Evolutionary conservation across 35 echinoderm and acorn worm genomes (phyloP), one percentile per base, ranked within the genome.

Genomic region (Chiridota heheva): DNA sequence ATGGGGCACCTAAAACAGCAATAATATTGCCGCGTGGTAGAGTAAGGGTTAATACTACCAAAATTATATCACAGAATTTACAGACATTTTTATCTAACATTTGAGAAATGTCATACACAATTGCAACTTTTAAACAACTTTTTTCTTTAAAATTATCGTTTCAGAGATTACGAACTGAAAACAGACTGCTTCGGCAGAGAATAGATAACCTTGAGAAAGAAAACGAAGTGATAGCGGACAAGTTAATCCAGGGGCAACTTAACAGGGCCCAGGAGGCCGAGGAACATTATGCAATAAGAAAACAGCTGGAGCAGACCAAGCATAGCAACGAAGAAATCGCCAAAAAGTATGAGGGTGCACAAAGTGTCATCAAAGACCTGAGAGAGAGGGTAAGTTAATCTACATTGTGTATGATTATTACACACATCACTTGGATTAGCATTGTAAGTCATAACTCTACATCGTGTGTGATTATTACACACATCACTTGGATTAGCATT

Each of bases 121-220:
- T n/a, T n/a, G n/a, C n/a, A n/a, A n/a, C n/a, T n/a, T 79, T 61
- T 5, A 79, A 17, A 29, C 18, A 0, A 29, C 15, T 36, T 7
- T 15, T 67, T 36, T 67, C 58, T 38, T 13, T 67, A 34, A 25
- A 2, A 24, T 68, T 67, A 7, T 20, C 35, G 28, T 41, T 72
- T 20, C 95, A 97, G 94, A 87, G 94, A 46, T 81, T 97, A 47
- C 78, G 94, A 56, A 97, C 94, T 30, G 94, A 97, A 59, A 97
- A 91, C 72, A 43, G 89, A 5, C 84, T 97, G 0, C 84, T 97
- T 1, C 69, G 81, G 20, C 88, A 87, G 44, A 69, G 89, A 31
- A 91, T 97, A 8, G 84, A 97, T 40, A 56, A 78, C 33, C 64
- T 91, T 2, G 95, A 98, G 47, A 91, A 98, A 72, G 95, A 98